phyloP scores from a whole-genome alignment of 2,113 vertebrate species.

The Thalassarche chlororhynchos region DNA sequence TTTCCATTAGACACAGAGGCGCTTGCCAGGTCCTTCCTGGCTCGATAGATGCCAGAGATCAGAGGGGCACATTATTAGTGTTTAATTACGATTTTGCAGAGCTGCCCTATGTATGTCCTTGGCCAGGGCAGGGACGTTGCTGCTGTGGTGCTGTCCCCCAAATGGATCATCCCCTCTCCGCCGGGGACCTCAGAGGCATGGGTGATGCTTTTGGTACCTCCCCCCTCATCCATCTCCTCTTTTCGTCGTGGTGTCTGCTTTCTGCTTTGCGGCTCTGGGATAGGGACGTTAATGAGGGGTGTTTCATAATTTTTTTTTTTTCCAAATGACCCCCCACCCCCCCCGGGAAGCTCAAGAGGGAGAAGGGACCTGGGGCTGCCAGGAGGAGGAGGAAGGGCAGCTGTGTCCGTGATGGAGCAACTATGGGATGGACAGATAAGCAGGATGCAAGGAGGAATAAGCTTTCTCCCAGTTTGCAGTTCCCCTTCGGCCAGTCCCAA shows the following conservation, averaged over 20 bases:
- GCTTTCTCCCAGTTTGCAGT: neutral
- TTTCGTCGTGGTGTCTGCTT: neutral
- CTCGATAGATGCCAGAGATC: neutral
- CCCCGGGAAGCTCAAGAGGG: too few relatives aligned
- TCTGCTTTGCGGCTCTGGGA: neutral
- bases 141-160: neutral
- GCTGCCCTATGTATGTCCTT: rapidly evolving
- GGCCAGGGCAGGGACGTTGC: rapidly evolving
- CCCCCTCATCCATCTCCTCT: neutral
- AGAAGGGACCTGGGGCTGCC: neutral
- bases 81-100: neutral
- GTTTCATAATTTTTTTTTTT: neutral
- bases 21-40: neutral
- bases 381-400: neutral
- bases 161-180: neutral
- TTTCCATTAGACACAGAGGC: neutral
- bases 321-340: too few relatives aligned
- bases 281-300: neutral
- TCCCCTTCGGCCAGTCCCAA: neutral
- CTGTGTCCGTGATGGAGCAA: neutral
- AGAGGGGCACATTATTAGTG: neutral
- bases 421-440: neutral
- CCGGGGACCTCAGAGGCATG: neutral
- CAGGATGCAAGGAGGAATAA: neutral
- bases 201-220: neutral